Evolutionary conservation across 1,140 invertebrate species (phyloP).

Genomic region (Bombus pyrosoma): DNA sequence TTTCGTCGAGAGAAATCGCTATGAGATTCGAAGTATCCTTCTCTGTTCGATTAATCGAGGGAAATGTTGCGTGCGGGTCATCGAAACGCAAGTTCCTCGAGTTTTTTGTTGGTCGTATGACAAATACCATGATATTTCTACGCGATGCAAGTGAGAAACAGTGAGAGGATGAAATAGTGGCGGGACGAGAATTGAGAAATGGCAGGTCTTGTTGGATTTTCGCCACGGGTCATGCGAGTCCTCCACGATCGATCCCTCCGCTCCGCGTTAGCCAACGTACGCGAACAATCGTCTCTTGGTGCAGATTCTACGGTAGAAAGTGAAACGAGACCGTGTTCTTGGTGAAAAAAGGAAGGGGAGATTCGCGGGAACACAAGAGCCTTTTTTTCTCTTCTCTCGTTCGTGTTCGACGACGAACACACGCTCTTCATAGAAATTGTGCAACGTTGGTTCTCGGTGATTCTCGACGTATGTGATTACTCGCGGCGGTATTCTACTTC

Average conservation of each 20-base stretch:
- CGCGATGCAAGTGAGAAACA: constrained; percentile 21
- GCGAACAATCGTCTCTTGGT: constrained; percentile 25
- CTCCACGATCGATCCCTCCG: background rate
- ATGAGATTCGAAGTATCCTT: background rate
- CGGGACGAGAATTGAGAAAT: background rate
- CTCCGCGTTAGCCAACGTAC: constrained; percentile 4
- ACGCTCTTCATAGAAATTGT: constrained; percentile 25
- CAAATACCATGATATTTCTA: constrained; percentile 12
- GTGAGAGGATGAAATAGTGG: background rate
- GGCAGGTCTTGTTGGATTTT: background rate
- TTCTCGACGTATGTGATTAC: constrained; percentile 18
- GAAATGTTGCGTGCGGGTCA: background rate
- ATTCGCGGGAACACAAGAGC: background rate
- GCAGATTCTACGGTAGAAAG: constrained; percentile 4
- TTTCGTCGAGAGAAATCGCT: background rate
- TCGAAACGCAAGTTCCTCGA: background rate
- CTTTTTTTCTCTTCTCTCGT: background rate
- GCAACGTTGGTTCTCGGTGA: constrained; percentile 33
- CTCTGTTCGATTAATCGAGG: background rate
- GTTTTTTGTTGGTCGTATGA: background rate
- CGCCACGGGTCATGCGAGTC: background rate
- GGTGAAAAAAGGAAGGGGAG: background rate
- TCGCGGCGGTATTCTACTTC: constrained; percentile 32
- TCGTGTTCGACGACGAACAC: background rate
- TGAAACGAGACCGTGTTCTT: background rate